These are phyloP conservation scores for Aspidoscelis tigris DNA, from an alignment of 2,113 vertebrate genomes.

Conservation along the genomic window DNA sequence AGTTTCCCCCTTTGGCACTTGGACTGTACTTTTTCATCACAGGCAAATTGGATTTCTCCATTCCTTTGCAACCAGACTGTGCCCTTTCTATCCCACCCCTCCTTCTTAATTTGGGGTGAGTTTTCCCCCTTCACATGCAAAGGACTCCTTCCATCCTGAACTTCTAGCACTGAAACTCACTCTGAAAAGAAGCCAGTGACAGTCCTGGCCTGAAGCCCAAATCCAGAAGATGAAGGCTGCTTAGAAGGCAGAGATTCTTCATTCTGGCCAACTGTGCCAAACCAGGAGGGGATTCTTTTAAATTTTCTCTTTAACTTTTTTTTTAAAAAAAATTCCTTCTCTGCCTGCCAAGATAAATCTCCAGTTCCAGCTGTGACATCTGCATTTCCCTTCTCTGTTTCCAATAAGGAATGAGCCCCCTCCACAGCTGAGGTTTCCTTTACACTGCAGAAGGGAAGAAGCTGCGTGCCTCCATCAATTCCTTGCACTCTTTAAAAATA, in stretches of 20 bases:
- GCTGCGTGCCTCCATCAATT: conserved; percentile 66
- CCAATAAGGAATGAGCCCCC: conserved; percentile 70
- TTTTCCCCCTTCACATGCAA: conserved; percentile 38
- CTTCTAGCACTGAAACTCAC: conserved; percentile 10
- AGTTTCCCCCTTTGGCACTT: conserved; percentile 3
- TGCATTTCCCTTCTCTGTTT: conserved; percentile 74
- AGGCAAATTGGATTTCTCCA: not conserved
- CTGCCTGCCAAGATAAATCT: conserved; percentile 79
- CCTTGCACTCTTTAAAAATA: conserved; percentile 67
- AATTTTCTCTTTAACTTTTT: conserved; percentile 77
- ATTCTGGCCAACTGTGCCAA: conserved; percentile 62
- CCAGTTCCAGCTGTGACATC: conserved; percentile 76
- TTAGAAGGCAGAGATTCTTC: conserved; percentile 67
- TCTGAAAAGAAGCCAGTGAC: conserved; percentile 55
- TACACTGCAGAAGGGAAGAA: conserved; percentile 67
- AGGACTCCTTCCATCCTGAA: conserved; percentile 57
- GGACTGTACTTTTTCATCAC: not conserved
- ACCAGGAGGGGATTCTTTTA: conserved; percentile 75
- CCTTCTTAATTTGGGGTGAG: conserved; percentile 37
- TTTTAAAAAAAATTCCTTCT: conserved; percentile 73
- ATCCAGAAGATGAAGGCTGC: conserved; percentile 51
- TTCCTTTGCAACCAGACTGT: conserved; percentile 33
- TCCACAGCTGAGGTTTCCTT: conserved; percentile 69
- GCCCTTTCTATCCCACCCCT: not conserved
- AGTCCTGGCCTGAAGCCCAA: conserved; percentile 61